These are phyloP conservation scores for Dissostichus mawsoni DNA, from an alignment of 2,113 vertebrate genomes.

Conservation along the genomic window DNA sequence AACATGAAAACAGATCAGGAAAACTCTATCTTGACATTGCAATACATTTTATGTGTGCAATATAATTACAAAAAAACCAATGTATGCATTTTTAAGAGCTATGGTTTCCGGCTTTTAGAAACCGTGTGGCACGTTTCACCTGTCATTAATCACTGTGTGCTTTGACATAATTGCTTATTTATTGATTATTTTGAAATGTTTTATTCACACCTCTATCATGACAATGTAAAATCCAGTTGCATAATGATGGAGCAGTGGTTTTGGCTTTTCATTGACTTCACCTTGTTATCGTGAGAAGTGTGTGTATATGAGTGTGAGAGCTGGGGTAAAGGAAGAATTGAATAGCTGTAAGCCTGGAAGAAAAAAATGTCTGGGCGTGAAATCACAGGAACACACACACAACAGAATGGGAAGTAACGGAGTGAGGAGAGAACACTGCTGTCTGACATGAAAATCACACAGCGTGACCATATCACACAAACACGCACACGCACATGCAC, in stretches of 20 bases:
- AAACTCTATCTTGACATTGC: neutral
- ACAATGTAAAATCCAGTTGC: slow-evolving; percentile 32
- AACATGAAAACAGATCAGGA: no score
- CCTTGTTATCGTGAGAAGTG: slow-evolving; percentile 36
- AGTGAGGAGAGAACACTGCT: slow-evolving; percentile 73
- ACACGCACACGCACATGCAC: neutral
- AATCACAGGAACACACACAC: slow-evolving; percentile 43
- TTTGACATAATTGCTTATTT: slow-evolving; percentile 38
- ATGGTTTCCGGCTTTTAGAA: no score
- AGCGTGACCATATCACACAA: slow-evolving; percentile 53
- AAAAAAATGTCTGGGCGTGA: slow-evolving; percentile 42
- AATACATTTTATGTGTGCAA: neutral
- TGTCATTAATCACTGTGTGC: slow-evolving; percentile 30
- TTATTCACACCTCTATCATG: slow-evolving; percentile 46
- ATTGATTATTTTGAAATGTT: slow-evolving; percentile 28
- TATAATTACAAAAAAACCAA: neutral
- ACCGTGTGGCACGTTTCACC: slow-evolving; percentile 21
- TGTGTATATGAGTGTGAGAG: slow-evolving; percentile 17
- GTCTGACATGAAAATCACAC: slow-evolving; percentile 76
- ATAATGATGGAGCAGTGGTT: slow-evolving; percentile 52
- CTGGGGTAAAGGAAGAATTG: slow-evolving; percentile 60
- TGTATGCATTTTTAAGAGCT: no score
- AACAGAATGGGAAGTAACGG: slow-evolving; percentile 74
- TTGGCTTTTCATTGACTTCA: slow-evolving; percentile 51
- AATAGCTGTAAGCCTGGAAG: slow-evolving; percentile 64